phyloP scores from a whole-genome alignment of 2,113 vertebrate genomes.

The Chloebia gouldiae region DNA sequence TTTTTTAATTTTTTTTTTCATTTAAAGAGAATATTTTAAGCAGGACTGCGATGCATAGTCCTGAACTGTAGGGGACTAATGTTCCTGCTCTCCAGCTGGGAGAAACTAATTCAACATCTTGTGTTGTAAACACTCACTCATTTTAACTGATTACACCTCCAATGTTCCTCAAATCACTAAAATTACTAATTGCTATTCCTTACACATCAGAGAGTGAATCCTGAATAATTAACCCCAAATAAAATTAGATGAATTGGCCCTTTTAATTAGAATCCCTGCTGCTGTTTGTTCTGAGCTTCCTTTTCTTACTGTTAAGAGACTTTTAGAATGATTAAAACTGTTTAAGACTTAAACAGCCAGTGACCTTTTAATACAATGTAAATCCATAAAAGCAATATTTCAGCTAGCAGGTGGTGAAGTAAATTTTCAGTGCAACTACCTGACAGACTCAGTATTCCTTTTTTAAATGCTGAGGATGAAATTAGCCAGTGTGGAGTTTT shows the following conservation, averaged over 20 bases:
- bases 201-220: constrained; percentile 89
- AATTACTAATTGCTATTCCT: constrained; percentile 96
- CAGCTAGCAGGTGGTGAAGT: constrained; percentile 76
- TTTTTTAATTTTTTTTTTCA: neutral
- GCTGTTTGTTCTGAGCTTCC: constrained; percentile 84
- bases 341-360: constrained; percentile 83
- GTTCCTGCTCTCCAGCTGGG: constrained; percentile 78
- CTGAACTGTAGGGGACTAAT: constrained; percentile 74
- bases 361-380: constrained; percentile 82
- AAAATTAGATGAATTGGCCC: constrained; percentile 91
- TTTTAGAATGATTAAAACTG: constrained; percentile 81
- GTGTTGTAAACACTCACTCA: constrained; percentile 85
- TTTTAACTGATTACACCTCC: constrained; percentile 91
- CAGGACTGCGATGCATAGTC: constrained; percentile 61
- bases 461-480: constrained; percentile 37
- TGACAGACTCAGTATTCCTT: constrained; percentile 72
- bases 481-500: constrained; percentile 1
- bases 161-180: constrained; percentile 88
- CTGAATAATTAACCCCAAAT: constrained; percentile 94
- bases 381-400: constrained; percentile 81
- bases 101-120: constrained; percentile 80
- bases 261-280: constrained; percentile 92
- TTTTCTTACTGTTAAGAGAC: constrained; percentile 79
- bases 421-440: constrained; percentile 76
- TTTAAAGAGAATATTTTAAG: constrained; percentile 67